Conservation (phyloP, 1,140 invertebrate species). For the Drosophila subpulchrella region DNA sequence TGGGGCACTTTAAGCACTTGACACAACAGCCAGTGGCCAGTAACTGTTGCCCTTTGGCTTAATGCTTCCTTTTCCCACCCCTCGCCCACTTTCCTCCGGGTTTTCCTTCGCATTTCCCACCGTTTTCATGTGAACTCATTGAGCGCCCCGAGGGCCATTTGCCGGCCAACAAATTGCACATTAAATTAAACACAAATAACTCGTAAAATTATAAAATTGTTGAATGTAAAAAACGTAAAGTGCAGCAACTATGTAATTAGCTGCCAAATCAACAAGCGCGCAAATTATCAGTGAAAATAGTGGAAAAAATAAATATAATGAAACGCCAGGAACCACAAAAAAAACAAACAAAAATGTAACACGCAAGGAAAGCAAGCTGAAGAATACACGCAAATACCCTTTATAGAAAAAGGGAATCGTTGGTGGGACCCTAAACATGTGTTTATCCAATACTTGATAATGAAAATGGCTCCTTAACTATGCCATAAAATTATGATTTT, state of each 20-base stretch:
- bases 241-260: slow-evolving; percentile 78
- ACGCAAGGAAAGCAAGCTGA: slow-evolving; percentile 11
- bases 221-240: slow-evolving; percentile 56
- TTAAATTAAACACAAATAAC: slow-evolving; percentile 81
- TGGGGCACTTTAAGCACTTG: slow-evolving; percentile 70
- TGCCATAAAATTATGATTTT: background rate
- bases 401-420: background rate
- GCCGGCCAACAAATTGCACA: slow-evolving; percentile 71
- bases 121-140: slow-evolving; percentile 15
- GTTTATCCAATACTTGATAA: too few relatives aligned
- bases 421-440: too few relatives aligned
- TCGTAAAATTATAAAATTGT: slow-evolving; percentile 63
- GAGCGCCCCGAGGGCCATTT: slow-evolving; percentile 41
- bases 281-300: slow-evolving; percentile 63
- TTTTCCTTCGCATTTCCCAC: slow-evolving; percentile 8
- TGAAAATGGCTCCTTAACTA: too few relatives aligned
- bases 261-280: slow-evolving; percentile 72
- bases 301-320: slow-evolving; percentile 31
- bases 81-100: slow-evolving; percentile 15
- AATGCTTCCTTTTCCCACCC: slow-evolving; percentile 11
- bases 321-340: slow-evolving; percentile 13
- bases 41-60: slow-evolving; percentile 48
- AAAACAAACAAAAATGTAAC: slow-evolving; percentile 28
- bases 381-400: slow-evolving; percentile 12
- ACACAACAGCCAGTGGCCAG: slow-evolving; percentile 53